These are phyloP conservation scores for Lepidocyrtinus sp. DNA, from an alignment of 2,888 invertebrate genomes.

Conservation along the genomic window DNA sequence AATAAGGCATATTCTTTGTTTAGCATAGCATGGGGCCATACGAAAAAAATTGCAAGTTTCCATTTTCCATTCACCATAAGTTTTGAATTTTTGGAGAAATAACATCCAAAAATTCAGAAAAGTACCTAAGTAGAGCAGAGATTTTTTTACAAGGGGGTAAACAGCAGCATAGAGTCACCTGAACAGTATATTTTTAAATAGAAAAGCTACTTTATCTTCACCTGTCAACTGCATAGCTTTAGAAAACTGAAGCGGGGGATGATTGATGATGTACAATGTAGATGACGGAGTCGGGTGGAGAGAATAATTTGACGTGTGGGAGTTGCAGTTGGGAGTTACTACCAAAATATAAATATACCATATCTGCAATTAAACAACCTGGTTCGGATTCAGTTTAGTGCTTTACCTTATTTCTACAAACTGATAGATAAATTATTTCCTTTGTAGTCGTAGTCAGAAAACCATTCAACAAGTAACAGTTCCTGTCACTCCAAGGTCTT, in stretches of 20 bases:
- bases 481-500: too few species aligned
- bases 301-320: neutral
- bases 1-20: too few species aligned
- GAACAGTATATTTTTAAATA: neutral
- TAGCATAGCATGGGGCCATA: too few species aligned
- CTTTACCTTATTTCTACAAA: too few species aligned
- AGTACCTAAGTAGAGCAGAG: neutral
- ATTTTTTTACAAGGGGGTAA: neutral
- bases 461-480: neutral
- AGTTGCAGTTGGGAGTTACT: neutral
- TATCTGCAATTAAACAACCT: too few species aligned
- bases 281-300: neutral
- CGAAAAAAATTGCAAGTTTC: too few species aligned
- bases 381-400: too few species aligned
- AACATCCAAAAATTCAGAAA: too few species aligned
- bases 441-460: neutral
- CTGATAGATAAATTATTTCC: neutral
- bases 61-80: too few species aligned
- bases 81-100: too few species aligned
- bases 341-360: neutral
- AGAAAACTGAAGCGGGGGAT: neutral
- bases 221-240: neutral
- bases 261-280: neutral
- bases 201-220: neutral
- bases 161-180: neutral